Evolutionary conservation across 2,888 invertebrate species (phyloP).

Genomic region (Cataglyphis rosenhaueri): DNA sequence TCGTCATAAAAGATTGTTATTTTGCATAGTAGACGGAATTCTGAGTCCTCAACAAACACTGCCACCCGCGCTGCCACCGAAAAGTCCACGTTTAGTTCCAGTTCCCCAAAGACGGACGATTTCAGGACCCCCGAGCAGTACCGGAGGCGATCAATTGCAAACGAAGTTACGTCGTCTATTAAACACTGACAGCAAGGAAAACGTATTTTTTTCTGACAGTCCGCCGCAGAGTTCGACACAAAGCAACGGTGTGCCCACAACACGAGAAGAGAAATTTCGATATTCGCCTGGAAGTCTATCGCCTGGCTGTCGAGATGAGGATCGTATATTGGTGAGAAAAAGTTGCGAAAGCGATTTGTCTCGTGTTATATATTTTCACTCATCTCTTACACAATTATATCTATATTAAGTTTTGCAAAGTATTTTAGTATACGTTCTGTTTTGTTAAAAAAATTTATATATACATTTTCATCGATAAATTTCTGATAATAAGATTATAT

Average conservation of each 20-base stretch:
- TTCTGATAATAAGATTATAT: neutral
- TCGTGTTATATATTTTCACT: neutral
- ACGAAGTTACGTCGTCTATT: conserved; percentile 92
- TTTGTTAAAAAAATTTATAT: conserved; percentile 6
- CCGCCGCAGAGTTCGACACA: conserved; percentile 69
- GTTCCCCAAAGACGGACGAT: conserved; percentile 83
- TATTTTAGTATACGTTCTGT: neutral
- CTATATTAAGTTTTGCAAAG: conserved; percentile 15
- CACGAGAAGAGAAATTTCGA: conserved; percentile 81
- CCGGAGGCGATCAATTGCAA: conserved; percentile 90
- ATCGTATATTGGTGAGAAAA: conserved; percentile 70
- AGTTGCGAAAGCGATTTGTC: neutral
- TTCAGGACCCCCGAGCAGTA: conserved; percentile 80
- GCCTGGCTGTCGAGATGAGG: conserved; percentile 80
- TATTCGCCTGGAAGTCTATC: conserved; percentile 81
- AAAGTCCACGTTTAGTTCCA: conserved; percentile 86
- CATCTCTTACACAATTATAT: neutral
- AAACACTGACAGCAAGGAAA: conserved; percentile 91
- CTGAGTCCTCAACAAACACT: conserved; percentile 82
- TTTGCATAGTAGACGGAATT: conserved; percentile 76
- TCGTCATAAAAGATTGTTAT: conserved; percentile 7
- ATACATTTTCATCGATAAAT: conserved; percentile 1
- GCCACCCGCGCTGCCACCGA: conserved; percentile 86
- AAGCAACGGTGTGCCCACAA: conserved; percentile 61
- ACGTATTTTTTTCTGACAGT: conserved; percentile 87